These are phyloP conservation scores for Drosophila rufa DNA, from an alignment of 1,140 invertebrate species.

Conservation along the genomic window DNA sequence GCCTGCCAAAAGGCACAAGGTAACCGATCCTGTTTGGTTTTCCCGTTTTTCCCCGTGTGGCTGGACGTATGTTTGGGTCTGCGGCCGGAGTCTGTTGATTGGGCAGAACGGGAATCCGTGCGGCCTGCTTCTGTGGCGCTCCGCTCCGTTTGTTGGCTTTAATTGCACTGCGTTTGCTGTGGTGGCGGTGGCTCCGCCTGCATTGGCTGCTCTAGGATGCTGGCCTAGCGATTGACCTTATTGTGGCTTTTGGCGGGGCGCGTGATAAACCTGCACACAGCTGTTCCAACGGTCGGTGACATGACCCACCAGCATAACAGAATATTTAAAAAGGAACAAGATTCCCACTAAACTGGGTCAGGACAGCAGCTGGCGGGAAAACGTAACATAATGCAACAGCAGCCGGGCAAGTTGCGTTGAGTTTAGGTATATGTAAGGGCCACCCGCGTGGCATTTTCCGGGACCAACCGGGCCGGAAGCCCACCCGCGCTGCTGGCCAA, in stretches of 20 bases:
- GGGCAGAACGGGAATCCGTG: conserved; percentile 47
- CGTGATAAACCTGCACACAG: conserved; percentile 50
- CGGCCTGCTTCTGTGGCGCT: conserved; percentile 41
- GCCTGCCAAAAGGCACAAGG: not conserved
- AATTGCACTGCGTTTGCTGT: conserved; percentile 64
- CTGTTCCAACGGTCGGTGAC: conserved; percentile 31
- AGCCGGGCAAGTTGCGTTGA: conserved; percentile 11
- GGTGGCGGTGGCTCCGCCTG: conserved; percentile 9
- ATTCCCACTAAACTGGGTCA: conserved; percentile 45
- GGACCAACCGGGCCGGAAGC: not conserved
- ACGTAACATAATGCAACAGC: conserved; percentile 36
- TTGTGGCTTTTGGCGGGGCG: conserved; percentile 56
- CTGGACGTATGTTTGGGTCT: conserved; percentile 16
- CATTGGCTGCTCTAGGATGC: not conserved
- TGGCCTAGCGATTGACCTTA: conserved; percentile 66
- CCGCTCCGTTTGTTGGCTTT: conserved; percentile 66
- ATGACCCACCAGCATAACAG: conserved; percentile 18
- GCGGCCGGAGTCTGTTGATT: conserved; percentile 61
- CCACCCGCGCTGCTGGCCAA: conserved; percentile 14
- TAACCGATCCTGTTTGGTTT: not conserved
- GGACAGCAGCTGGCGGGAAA: conserved; percentile 26
- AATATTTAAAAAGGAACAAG: conserved; percentile 14
- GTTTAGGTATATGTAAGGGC: not conserved
- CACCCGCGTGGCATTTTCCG: not conserved
- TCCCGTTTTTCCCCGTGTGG: not conserved